Evolutionary conservation across 1,140 invertebrate genomes (phyloP), one percentile per base, ranked within the genome.

Genomic region (roundworm (Caenorhabditis elegans)): DNA sequence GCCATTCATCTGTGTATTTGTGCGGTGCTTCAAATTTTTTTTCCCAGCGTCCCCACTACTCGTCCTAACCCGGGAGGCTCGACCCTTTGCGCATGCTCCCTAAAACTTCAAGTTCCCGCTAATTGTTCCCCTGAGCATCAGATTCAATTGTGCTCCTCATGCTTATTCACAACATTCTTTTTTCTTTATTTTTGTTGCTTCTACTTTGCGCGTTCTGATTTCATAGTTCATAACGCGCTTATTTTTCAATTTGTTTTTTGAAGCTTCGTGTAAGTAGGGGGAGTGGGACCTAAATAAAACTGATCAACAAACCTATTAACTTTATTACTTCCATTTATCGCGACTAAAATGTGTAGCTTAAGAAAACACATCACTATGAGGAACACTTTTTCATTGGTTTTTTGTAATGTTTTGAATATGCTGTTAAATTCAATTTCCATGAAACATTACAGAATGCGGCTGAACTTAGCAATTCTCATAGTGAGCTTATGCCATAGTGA

Each of bases 91-190:
- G 60, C 60, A 22, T 70, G 60, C 60, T 70, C 60, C 60, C 60
- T 70, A 70, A 70, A 70, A 70, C 60, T 70, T 70, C 60, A 70
- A 70, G 60, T 70, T 70, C 60, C 60, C 60, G 60, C 60, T 70
- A 70, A 70, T 70, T 70, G 60, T 70, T 70, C 60, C 60, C 60
- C 60, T 70, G 60, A 70, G 60, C 31, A 70, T 70, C 60, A 70
- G 60, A 70, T 70, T 70, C 60, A 70, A 70, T 70, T 70, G 60
- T 70, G 60, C 60, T 70, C 34, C 34, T 70, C 60, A 70, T 39
- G 60, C 60, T 70, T 43, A 70, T 70, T 70, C 60, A 70, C 60
- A 70, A 70, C 60, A 70, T 70, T 70, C 60, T 36, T 22, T 70
- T 70, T 26, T 70, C 26, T 70, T 17, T 43, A 13, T 19, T 43